Base-by-base conservation (phyloP, 2,797 vertebrate genomes). In the Buceros bicornis region DNA sequence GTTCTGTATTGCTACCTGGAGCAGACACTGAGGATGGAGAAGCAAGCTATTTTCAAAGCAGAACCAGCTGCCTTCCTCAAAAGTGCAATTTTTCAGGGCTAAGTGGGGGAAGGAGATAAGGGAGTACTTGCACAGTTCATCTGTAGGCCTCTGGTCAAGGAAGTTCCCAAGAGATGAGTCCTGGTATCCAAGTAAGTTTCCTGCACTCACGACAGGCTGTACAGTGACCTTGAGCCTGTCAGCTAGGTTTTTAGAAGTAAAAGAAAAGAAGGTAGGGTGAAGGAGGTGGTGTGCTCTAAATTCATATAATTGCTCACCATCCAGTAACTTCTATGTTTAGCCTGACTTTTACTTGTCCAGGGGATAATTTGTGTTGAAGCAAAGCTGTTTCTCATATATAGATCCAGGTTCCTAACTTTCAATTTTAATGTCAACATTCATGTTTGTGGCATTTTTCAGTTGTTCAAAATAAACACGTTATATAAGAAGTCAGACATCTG, bases 271-370 rank as follows among this genome's bases (percentile, higher is more conserved):
- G 37, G 6, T 11, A 35, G 51, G 13, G 21, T 51, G 37, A 48
- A 71, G 31, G 43, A 76, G 54, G 10, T 81, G 6, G 58, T 47
- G 69, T 71, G 18, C 4, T 72, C 53, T 83, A 40, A 62, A 62
- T 62, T 43, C 4, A 1, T 40, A 5, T 35, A 2, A 5, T 29
- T 71, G 45, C 15, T 69, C 22, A 17, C 26, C 1, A 1, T 54
- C 16, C 20, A 5, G 45, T 70, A 29, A 40, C 10, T 62, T 62
- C 4, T 15, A 22, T 16, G 13, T 78, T 72, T 58, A 53, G 11
- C 33, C 51, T 81, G 47, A 22, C 4, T 56, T 74, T n/a, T 16
- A 15, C 18, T 35, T 71, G 15, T 47, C n/a, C 58, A 10, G 8
- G 18, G 28, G 8, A 2, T 45, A n/a, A 54, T 45, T 37, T 35